A percentile compares a stretch with the other conserved stretches of the same genome.
phyloP scores from a whole-genome alignment of 1,140 invertebrate genomes.

The Drosophila neocordata region DNA sequence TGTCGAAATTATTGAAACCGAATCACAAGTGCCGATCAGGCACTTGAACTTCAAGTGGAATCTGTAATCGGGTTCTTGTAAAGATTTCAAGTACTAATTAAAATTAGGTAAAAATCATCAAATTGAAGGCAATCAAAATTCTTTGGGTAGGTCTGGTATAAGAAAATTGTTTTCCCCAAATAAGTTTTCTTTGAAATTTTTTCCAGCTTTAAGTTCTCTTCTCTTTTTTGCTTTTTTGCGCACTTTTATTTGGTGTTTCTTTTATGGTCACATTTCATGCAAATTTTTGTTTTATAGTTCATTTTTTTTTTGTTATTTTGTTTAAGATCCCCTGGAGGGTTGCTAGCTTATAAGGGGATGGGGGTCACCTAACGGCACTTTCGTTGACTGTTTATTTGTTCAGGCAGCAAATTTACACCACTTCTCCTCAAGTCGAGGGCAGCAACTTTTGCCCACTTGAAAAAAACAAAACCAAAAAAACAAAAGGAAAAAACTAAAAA shows the following conservation, averaged over 20 bases:
- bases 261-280: conserved; percentile 47
- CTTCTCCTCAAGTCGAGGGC: conserved; percentile 53
- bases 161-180: conserved; percentile 21
- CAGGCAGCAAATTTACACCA: conserved; percentile 48
- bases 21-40: neutral
- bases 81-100: neutral
- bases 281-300: conserved; percentile 32
- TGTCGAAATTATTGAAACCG: conserved; percentile 1
- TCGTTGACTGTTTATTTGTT: conserved; percentile 40
- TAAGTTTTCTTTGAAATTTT: conserved; percentile 16
- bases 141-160: conserved; percentile 42
- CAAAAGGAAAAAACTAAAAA: conserved; percentile 46
- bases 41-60: conserved; percentile 7
- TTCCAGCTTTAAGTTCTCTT: conserved; percentile 25
- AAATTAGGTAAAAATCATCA: conserved; percentile 11
- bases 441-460: conserved; percentile 58
- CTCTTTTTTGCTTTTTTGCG: too few relatives aligned
- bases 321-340: conserved; percentile 32
- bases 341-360: conserved; percentile 7
- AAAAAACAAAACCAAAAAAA: too few relatives aligned
- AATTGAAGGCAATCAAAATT: conserved; percentile 1
- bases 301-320: neutral
- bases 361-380: conserved; percentile 61
- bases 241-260: neutral
- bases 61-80: neutral